These are phyloP conservation scores for Takifugu ocellatus DNA, from an alignment of 2,797 vertebrate species.

Conservation along the genomic window DNA sequence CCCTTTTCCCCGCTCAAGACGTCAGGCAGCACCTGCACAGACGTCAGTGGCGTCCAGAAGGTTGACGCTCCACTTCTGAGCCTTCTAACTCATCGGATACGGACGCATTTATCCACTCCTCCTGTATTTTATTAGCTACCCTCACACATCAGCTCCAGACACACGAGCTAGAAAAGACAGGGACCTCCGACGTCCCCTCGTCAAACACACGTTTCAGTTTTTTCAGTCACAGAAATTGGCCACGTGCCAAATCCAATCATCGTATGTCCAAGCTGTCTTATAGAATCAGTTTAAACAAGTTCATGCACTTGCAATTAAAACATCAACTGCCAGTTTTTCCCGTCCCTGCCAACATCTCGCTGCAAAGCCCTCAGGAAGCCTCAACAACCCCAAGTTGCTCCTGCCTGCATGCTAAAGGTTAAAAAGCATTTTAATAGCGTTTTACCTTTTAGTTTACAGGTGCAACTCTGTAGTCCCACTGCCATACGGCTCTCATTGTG, in stretches of 20 bases:
- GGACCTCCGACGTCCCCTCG: neutral
- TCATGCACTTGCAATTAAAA: conserved; percentile 1
- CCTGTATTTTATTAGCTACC: neutral
- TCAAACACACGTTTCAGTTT: neutral
- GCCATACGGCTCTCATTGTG: conserved; percentile 20
- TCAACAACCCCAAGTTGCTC: neutral
- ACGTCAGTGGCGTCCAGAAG: conserved; percentile 2
- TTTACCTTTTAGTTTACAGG: conserved; percentile 43
- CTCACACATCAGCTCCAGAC: conserved; percentile 19
- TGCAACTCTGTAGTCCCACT: conserved; percentile 26
- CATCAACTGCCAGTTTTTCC: neutral
- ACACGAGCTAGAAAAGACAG: conserved; percentile 13
- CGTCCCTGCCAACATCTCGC: neutral
- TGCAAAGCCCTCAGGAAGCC: neutral
- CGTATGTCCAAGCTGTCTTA: conserved; percentile 1
- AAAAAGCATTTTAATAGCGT: neutral
- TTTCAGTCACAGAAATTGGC: conserved; percentile 3
- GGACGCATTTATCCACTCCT: neutral
- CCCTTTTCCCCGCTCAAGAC: conserved; percentile 27
- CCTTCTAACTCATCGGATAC: too few relatives aligned
- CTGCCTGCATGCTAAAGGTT: neutral
- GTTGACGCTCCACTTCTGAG: neutral
- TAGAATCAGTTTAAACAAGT: conserved; percentile 4
- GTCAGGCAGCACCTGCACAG: conserved; percentile 19
- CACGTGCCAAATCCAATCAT: neutral